Conservation (phyloP, 2,113 vertebrate species). For the Rallus limicola region DNA sequence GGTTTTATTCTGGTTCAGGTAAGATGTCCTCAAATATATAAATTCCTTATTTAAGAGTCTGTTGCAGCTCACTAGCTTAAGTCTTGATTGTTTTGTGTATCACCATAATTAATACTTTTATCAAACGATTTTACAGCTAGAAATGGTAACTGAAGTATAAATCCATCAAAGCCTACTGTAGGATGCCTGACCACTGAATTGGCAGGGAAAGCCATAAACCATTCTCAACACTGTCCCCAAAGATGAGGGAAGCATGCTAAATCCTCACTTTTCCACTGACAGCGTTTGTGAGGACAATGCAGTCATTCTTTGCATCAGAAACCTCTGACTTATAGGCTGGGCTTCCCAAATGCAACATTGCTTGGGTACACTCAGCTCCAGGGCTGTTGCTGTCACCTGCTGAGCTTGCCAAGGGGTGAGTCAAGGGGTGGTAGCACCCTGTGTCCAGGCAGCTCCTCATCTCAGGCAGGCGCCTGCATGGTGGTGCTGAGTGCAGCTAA, state of each 20-base stretch:
- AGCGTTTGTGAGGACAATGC: background rate
- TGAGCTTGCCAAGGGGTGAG: background rate
- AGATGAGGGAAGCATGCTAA: background rate
- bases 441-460: background rate
- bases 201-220: background rate
- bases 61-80: too few species aligned
- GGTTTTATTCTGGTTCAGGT: background rate
- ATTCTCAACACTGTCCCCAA: background rate
- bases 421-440: background rate
- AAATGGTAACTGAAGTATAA: too few species aligned
- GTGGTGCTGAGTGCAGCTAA: background rate
- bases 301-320: background rate
- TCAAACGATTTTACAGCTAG: too few species aligned
- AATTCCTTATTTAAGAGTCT: background rate
- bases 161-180: background rate
- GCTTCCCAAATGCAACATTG: background rate
- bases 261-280: background rate
- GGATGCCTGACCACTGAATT: background rate
- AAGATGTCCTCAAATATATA: background rate
- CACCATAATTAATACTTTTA: too few species aligned
- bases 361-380: background rate
- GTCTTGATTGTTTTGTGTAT: too few species aligned
- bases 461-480: accelerated
- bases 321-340: background rate
- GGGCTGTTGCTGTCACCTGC: background rate